These are phyloP conservation scores for Anaspis maculata DNA, from an alignment of 2,888 invertebrate species.

Conservation along the genomic window DNA sequence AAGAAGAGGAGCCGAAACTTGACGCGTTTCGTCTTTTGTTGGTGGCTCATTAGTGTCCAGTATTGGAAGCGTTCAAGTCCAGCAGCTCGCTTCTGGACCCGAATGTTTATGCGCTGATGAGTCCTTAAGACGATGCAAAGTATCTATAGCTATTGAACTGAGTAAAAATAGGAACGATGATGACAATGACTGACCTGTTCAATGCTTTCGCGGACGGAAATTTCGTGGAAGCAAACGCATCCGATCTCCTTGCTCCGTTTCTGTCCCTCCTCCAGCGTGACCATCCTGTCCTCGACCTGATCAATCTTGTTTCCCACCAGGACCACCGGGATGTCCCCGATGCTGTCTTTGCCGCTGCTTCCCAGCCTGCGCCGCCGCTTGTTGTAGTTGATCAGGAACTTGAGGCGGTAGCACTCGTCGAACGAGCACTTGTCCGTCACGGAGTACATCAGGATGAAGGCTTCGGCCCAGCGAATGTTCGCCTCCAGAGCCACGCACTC, in stretches of 20 bases:
- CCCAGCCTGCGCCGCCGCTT: constrained; percentile 60
- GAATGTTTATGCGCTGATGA: too few relatives aligned
- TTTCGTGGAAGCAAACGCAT: constrained; percentile 77
- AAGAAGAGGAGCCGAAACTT: too few relatives aligned
- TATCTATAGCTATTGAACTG: too few relatives aligned
- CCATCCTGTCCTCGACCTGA: constrained; percentile 71
- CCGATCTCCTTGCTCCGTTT: constrained; percentile 68
- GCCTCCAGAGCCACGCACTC: constrained; percentile 8
- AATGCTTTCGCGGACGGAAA: constrained; percentile 74
- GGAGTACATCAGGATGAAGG: constrained; percentile 78
- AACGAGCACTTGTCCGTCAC: constrained; percentile 86
- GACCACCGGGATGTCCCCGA: constrained; percentile 64
- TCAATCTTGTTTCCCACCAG: constrained; percentile 79
- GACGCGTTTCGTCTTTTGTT: too few relatives aligned
- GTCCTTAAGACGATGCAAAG: too few relatives aligned
- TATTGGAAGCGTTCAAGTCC: too few relatives aligned
- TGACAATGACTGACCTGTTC: constrained; percentile 62
- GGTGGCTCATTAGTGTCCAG: too few relatives aligned
- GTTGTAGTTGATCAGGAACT: constrained; percentile 75
- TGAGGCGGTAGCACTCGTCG: constrained; percentile 74
- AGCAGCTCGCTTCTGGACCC: too few relatives aligned
- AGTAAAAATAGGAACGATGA: too few relatives aligned
- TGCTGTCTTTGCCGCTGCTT: constrained; percentile 50
- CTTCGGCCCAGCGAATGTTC: constrained; percentile 80
- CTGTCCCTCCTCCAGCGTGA: constrained; percentile 66